These are phyloP conservation scores for Caenorhabditis becei DNA, from an alignment of 2,888 invertebrate genomes.

Conservation along the genomic window DNA sequence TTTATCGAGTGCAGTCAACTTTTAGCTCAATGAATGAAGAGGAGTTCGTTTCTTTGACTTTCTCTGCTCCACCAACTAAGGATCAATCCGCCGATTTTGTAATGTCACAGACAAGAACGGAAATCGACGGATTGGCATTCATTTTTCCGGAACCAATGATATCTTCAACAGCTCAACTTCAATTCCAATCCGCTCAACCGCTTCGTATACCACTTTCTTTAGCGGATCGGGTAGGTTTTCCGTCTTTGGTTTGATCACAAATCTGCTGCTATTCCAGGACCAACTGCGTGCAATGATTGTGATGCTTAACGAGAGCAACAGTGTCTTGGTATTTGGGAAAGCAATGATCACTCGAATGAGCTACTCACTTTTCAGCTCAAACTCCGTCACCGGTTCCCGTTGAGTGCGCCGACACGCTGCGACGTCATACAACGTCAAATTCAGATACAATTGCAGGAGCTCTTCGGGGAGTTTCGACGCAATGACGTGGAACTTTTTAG, in stretches of 20 bases:
- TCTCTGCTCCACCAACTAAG: too few species aligned
- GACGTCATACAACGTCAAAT: constrained; percentile 56
- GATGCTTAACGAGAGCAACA: constrained; percentile 31
- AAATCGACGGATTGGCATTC: too few species aligned
- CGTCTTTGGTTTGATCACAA: background rate
- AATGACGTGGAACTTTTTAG: constrained; percentile 23
- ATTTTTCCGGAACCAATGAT: background rate
- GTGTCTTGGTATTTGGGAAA: constrained; percentile 16
- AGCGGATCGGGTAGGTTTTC: constrained; percentile 17
- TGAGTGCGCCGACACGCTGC: constrained; percentile 46
- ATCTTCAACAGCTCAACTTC: background rate
- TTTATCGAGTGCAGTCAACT: too few species aligned
- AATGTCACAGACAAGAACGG: too few species aligned
- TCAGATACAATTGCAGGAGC: constrained; percentile 43
- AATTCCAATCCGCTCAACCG: background rate
- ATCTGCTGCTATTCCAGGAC: constrained; percentile 18
- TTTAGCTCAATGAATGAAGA: too few species aligned
- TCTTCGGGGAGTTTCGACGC: constrained; percentile 35
- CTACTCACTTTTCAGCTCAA: constrained; percentile 33
- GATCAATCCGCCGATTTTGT: too few species aligned
- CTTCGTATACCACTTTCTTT: constrained; percentile 21
- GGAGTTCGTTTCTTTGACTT: too few species aligned
- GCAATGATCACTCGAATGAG: constrained; percentile 10
- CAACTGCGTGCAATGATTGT: constrained; percentile 45
- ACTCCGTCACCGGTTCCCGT: constrained; percentile 54